Conservation (phyloP, 2,113 vertebrate genomes). For the Brachyhypopomus gauderio region DNA sequence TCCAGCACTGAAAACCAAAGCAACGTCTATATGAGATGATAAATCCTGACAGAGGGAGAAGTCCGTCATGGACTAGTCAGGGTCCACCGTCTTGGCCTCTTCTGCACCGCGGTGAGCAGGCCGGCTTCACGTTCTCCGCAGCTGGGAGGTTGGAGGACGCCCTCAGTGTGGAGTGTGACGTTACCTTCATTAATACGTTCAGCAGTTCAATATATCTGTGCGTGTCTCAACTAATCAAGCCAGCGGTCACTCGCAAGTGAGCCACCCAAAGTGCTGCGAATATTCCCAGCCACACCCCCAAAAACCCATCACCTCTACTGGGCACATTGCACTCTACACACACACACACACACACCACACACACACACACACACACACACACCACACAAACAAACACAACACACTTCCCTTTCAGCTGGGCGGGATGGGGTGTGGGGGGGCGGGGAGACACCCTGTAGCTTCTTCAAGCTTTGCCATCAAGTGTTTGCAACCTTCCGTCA, state of each 20-base stretch:
- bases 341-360: slow-evolving; percentile 46
- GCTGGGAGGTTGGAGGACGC: not conserved
- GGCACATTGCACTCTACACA: slow-evolving; percentile 33
- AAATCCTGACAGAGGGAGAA: slow-evolving; percentile 16
- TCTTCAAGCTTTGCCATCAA: not conserved
- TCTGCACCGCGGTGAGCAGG: not conserved
- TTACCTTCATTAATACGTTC: slow-evolving; percentile 5
- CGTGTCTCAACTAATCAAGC: slow-evolving; percentile 21
- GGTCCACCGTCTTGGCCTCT: slow-evolving; percentile 13
- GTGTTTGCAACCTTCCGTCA: slow-evolving; percentile 61
- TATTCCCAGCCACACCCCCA: slow-evolving; percentile 36
- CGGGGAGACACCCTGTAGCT: not conserved
- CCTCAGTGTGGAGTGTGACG: slow-evolving; percentile 16
- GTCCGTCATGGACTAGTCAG: not conserved
- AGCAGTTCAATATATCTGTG: slow-evolving; percentile 37
- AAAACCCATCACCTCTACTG: not conserved
- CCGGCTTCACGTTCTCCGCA: not conserved
- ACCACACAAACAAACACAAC: too few species aligned
- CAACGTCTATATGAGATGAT: slow-evolving; percentile 23
- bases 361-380: slow-evolving; percentile 50
- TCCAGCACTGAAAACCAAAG: slow-evolving; percentile 6
- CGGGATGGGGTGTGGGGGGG: not conserved
- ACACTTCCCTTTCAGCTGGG: slow-evolving; percentile 33
- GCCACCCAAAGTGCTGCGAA: slow-evolving; percentile 53
- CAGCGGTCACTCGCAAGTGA: slow-evolving; percentile 33